Conservation (phyloP, 2,888 invertebrate genomes). For the Napeogenes sylphis region DNA sequence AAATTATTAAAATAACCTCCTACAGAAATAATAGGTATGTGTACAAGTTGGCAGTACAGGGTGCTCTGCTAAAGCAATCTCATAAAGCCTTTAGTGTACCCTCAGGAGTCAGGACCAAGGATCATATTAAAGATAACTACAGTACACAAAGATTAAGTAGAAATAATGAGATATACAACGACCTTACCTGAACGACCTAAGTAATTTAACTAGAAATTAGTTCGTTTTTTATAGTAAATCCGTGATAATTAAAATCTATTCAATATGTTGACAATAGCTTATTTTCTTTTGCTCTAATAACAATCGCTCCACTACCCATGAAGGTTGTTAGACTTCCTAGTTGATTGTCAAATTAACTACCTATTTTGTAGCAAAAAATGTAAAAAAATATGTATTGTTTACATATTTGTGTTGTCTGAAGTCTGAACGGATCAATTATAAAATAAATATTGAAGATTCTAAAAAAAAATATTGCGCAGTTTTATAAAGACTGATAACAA, state of each 20-base stretch:
- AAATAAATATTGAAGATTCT: not conserved
- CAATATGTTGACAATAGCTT: constrained; percentile 27
- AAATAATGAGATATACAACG: no score
- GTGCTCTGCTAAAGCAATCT: no score
- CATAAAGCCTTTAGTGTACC: no score
- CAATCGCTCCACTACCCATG: constrained; percentile 35
- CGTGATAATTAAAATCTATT: constrained; percentile 26
- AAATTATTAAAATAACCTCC: not conserved
- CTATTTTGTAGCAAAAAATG: constrained; percentile 10
- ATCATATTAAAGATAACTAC: no score
- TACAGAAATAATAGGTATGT: no score
- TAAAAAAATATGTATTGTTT: constrained; percentile 6
- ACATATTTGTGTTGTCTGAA: not conserved
- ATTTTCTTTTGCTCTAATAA: constrained; percentile 25
- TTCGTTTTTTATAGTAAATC: constrained; percentile 11
- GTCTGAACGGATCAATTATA: not conserved
- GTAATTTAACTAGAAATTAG: not conserved
- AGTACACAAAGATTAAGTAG: no score
- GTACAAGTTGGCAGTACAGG: no score
- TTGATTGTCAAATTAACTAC: constrained; percentile 26
- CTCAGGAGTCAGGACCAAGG: no score
- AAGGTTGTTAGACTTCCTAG: constrained; percentile 38
- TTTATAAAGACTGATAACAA: no score
- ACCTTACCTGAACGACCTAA: not conserved
- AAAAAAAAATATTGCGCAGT: no score